phyloP scores from a whole-genome alignment of 2,797 vertebrate species.

The Prunella strophiata region DNA sequence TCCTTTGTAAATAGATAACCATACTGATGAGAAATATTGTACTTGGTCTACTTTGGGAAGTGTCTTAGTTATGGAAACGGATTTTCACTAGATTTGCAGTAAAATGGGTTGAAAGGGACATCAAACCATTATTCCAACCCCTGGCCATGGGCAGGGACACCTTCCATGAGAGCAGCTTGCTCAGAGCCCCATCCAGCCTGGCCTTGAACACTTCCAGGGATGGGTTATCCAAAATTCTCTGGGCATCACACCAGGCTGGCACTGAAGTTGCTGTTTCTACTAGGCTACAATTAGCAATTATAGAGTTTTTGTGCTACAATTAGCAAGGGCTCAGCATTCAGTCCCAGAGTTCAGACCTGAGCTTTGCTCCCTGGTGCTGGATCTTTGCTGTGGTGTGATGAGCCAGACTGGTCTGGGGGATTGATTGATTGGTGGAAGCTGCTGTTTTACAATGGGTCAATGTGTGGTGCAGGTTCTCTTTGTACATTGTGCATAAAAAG shows the following conservation, averaged over 20 bases:
- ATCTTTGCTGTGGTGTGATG: too few relatives aligned
- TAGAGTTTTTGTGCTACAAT: too few relatives aligned
- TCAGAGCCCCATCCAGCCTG: too few relatives aligned
- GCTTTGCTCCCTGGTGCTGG: too few relatives aligned
- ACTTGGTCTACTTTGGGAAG: not conserved
- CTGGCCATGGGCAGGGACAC: accelerated
- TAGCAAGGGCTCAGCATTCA: not conserved
- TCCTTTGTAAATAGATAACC: not conserved
- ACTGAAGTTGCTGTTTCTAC: accelerated
- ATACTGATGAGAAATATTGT: too few relatives aligned
- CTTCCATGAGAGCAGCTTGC: not conserved
- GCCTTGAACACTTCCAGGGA: not conserved
- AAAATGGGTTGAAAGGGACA: not conserved
- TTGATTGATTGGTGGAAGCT: not conserved
- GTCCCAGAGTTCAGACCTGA: not conserved
- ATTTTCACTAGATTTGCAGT: not conserved
- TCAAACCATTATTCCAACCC: not conserved
- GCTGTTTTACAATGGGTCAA: not conserved
- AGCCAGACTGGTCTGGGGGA: not conserved
- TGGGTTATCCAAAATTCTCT: not conserved
- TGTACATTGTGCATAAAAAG: not conserved
- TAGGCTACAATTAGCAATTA: not conserved
- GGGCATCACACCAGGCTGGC: accelerated
- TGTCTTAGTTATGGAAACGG: not conserved
- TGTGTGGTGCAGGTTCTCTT: not conserved